phyloP scores from a whole-genome alignment of 2,113 vertebrate species.

The Sceloporus undulatus region DNA sequence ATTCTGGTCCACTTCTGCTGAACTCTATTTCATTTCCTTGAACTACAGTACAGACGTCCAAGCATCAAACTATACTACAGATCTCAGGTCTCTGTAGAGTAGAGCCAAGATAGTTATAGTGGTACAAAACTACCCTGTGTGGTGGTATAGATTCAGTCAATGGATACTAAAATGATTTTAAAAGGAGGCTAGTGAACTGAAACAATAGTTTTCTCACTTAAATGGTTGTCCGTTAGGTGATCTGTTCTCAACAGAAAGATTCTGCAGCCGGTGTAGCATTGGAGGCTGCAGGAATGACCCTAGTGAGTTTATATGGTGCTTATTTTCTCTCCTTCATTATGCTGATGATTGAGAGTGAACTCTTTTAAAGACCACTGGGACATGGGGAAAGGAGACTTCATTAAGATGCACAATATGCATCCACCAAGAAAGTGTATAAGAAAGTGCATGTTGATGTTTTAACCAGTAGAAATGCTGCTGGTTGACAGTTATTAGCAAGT shows the following conservation, averaged over 20 bases:
- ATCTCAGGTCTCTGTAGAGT: no score
- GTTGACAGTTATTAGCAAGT: slow-evolving; percentile 1
- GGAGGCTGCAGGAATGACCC: not conserved
- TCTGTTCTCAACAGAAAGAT: not conserved
- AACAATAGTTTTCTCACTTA: not conserved
- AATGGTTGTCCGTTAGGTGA: not conserved
- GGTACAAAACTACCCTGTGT: no score
- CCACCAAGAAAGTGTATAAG: not conserved
- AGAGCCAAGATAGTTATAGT: no score
- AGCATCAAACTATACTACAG: no score
- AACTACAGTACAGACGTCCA: no score
- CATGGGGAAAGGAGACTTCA: slow-evolving; percentile 20
- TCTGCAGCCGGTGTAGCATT: not conserved
- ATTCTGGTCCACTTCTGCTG: no score
- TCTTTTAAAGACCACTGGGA: slow-evolving; percentile 38
- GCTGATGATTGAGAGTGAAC: slow-evolving; percentile 34
- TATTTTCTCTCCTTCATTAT: slow-evolving; percentile 36
- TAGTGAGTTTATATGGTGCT: slow-evolving; percentile 26
- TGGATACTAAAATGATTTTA: not conserved
- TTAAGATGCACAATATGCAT: slow-evolving; percentile 31
- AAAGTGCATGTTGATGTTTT: slow-evolving; percentile 1
- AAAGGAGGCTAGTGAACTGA: not conserved
- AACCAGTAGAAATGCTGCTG: not conserved
- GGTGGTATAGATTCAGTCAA: no score
- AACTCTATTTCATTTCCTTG: no score